phyloP scores from a whole-genome alignment of 2,113 vertebrate genomes.

The Catharus minimus region DNA sequence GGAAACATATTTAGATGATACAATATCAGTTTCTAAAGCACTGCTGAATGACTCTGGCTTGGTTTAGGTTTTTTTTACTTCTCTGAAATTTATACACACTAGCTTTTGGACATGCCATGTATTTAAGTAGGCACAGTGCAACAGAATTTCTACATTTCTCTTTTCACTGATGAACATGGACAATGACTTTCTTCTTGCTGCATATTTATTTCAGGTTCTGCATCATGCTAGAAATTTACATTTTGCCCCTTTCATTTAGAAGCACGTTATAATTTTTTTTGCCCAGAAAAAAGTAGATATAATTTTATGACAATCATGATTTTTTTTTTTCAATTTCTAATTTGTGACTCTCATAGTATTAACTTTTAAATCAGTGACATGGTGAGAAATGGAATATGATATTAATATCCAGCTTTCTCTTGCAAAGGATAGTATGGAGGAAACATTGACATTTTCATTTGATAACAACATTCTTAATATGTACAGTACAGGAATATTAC shows the following conservation, averaged over 20 bases:
- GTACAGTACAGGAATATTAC: neutral
- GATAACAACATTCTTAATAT: neutral
- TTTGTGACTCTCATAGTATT: neutral
- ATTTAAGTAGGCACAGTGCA: neutral
- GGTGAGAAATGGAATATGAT: neutral
- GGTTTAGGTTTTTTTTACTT: neutral
- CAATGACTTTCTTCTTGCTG: neutral
- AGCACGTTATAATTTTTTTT: neutral
- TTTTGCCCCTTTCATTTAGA: neutral
- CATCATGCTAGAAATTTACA: neutral
- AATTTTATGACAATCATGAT: neutral
- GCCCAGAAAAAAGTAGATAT: rapidly evolving
- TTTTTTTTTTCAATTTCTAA: neutral
- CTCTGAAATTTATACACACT: neutral
- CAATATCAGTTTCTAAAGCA: neutral
- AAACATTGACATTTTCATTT: neutral
- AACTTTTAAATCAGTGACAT: neutral
- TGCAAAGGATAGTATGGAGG: neutral
- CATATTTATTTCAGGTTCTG: neutral
- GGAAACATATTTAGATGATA: neutral
- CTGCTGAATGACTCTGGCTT: neutral
- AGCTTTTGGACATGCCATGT: neutral
- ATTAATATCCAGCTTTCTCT: neutral
- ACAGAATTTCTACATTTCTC: neutral
- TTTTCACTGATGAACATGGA: neutral